Conservation (phyloP, 1,140 invertebrate genomes). For the Drosophila bipectinata region DNA sequence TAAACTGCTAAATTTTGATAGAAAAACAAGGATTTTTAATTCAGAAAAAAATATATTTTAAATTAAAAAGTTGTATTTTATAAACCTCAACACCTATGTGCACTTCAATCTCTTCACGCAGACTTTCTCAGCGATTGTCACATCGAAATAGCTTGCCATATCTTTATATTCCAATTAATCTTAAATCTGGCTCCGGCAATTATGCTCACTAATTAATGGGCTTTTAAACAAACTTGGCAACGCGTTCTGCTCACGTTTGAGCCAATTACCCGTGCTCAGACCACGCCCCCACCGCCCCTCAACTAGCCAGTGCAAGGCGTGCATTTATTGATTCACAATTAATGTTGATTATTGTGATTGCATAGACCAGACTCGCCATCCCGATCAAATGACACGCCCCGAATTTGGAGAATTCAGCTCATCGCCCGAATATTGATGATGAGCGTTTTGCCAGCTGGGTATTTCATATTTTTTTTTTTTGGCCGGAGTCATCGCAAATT, state of each 20-base stretch:
- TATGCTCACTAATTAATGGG: conserved; percentile 72
- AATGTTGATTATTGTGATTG: conserved; percentile 77
- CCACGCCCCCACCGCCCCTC: conserved; percentile 28
- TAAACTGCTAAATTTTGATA: too few relatives aligned
- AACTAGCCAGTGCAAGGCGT: conserved; percentile 49
- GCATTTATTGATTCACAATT: conserved; percentile 80
- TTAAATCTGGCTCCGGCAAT: conserved; percentile 57
- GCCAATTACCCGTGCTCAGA: conserved; percentile 52
- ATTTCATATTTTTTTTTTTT: conserved; percentile 36
- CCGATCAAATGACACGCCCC: conserved; percentile 61
- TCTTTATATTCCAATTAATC: conserved; percentile 75
- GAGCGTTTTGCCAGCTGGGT: conserved; percentile 22
- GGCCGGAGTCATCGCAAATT: conserved; percentile 63
- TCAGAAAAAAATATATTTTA: neutral
- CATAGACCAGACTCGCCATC: conserved; percentile 21
- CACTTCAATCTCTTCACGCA: neutral
- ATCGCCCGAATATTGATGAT: conserved; percentile 36
- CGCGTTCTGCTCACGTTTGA: conserved; percentile 76
- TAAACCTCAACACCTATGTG: neutral
- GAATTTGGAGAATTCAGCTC: conserved; percentile 52
- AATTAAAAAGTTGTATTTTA: too few relatives aligned
- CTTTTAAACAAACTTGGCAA: conserved; percentile 78
- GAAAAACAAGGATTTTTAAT: too few relatives aligned
- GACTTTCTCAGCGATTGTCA: conserved; percentile 57
- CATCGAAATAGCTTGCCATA: conserved; percentile 47